These are phyloP conservation scores for Thalassaphorura encarpata DNA, from an alignment of 1,140 invertebrate genomes.

Conservation along the genomic window DNA sequence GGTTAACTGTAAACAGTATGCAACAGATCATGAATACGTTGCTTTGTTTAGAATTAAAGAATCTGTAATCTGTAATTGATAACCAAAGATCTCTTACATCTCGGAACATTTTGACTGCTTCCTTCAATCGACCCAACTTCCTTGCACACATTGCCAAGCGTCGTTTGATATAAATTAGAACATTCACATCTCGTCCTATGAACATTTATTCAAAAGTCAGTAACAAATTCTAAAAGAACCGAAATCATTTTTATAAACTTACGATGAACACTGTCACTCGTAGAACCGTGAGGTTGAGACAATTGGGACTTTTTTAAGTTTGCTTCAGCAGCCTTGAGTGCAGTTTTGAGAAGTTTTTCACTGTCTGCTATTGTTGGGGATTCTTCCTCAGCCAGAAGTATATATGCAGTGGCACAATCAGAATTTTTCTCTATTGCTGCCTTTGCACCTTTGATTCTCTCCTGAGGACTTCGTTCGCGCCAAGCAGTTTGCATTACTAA, in stretches of 20 bases:
- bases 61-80: not conserved
- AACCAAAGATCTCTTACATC: conserved; percentile 50
- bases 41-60: not conserved
- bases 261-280: conserved; percentile 70
- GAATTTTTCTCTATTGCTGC: conserved; percentile 80
- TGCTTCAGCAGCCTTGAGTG: conserved; percentile 74
- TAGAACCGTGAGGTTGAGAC: conserved; percentile 61
- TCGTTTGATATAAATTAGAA: conserved; percentile 89
- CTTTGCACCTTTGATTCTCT: conserved; percentile 83
- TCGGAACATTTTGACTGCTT: conserved; percentile 93
- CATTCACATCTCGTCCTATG: conserved; percentile 76
- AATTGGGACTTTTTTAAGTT: conserved; percentile 75
- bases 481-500: conserved; percentile 93
- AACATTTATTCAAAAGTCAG: too few relatives aligned
- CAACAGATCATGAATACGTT: conserved; percentile 1
- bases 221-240: too few relatives aligned
- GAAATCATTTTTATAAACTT: conserved; percentile 31
- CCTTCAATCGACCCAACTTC: conserved; percentile 83
- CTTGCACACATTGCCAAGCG: conserved; percentile 93
- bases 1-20: conserved; percentile 52
- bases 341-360: conserved; percentile 77
- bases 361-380: conserved; percentile 81
- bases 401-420: conserved; percentile 91
- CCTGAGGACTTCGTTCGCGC: conserved; percentile 86
- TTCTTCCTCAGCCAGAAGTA: conserved; percentile 93